Base-by-base conservation (phyloP, 2,888 invertebrate species). In the Cybosia mesomella region DNA sequence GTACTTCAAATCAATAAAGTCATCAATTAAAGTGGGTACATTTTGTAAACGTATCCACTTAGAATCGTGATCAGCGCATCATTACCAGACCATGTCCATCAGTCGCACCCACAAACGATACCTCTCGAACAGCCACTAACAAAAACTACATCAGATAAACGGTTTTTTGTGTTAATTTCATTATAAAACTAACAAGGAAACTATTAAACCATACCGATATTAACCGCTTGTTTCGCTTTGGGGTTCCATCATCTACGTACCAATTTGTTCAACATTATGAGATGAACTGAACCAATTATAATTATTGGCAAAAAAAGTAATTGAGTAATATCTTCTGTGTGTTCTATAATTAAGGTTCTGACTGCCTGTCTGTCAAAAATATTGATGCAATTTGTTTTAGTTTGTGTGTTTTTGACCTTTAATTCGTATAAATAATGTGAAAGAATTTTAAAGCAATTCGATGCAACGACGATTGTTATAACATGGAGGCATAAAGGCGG, bases 261-360 rank as follows among this genome's bases (percentile, higher is more conserved):
- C 53, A 54, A 62, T 67, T 58, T 64, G 61, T 61, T 57, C 57
- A 53, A 70, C 49, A 28, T 49, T 71, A 70, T 68, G 67, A 49
- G 67, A 77, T 73, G 72, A 75, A 76, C 75, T 72, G 73, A 75
- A 75, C 75, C 81, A 87, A 89, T 87, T 84, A 83, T 78, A 81
- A 79, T 70, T 70, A 70, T 70, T 34, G 57, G 83, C 85, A 90
- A 90, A 90, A 90, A 90, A 91, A 91, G 70, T 89, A 87, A 91
- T 91, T 88, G 85, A 87, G 87, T 90, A 85, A 87, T 83, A 84
- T 81, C 74, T 74, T 76, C 77, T 85, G 77, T 85, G 75, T 85
- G 83, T 87, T 86, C 85, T 87, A 78, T 87, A 85, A 89, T 89
- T 89, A 87, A 81, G 76, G 75, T 70, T 81, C 79, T 85, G 80